A percentile compares a stretch with the other conserved stretches of the same genome.
Conservation (phyloP, 2,888 invertebrate genomes). For the Pomacea canaliculata region DNA sequence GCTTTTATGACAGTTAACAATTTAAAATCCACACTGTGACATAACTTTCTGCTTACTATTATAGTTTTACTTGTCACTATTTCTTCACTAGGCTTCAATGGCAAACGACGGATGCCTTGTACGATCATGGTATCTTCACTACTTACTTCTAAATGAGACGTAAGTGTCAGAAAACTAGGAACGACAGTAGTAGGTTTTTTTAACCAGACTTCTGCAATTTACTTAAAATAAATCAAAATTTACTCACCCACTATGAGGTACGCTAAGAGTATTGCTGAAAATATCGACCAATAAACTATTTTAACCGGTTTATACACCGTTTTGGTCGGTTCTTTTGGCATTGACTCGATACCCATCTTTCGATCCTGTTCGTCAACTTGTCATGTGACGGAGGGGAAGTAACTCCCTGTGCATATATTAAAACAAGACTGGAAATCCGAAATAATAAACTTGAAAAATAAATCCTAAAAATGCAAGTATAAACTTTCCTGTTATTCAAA, state of each 20-base stretch:
- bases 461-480: neutral
- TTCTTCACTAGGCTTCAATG: no score
- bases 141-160: no score
- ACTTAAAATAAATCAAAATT: neutral
- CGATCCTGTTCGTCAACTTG: neutral
- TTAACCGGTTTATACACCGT: slow-evolving; percentile 27
- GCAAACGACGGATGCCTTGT: no score
- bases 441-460: neutral
- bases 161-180: no score
- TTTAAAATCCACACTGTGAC: no score
- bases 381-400: slow-evolving; percentile 23
- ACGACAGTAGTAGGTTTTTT: no score
- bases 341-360: slow-evolving; percentile 22
- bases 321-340: slow-evolving; percentile 33
- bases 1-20: no score
- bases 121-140: neutral
- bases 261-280: slow-evolving; percentile 2
- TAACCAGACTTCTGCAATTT: no score
- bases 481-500: neutral
- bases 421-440: neutral
- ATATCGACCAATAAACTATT: slow-evolving; percentile 25
- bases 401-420: slow-evolving; percentile 10
- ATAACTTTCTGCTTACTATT: no score
- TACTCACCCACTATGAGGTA: slow-evolving; percentile 29
- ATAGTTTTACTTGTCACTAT: no score